These are phyloP conservation scores for Phoebastria nigripes DNA, from an alignment of 2,797 vertebrate species.

Conservation along the genomic window DNA sequence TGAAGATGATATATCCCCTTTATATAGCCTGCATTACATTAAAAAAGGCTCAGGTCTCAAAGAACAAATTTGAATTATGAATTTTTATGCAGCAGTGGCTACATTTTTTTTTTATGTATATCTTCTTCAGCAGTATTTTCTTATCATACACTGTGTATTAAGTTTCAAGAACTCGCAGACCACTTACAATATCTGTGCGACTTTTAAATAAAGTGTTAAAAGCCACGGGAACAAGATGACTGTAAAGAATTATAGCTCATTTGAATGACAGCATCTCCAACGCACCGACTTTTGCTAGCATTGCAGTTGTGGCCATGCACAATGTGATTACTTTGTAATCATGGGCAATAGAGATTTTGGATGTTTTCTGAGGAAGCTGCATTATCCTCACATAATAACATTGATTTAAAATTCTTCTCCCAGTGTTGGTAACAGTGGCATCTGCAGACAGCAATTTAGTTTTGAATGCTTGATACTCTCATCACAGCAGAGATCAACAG, in stretches of 20 bases:
- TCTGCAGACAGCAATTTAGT: slow-evolving; percentile 53
- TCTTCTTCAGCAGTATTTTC: not conserved
- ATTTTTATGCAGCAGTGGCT: not conserved
- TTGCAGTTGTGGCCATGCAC: slow-evolving; percentile 1
- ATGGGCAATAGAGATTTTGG: slow-evolving; percentile 14
- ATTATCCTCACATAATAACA: slow-evolving; percentile 51
- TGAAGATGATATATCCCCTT: not conserved
- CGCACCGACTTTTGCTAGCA: not conserved
- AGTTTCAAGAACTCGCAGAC: not conserved
- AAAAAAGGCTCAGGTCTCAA: not conserved
- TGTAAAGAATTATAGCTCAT: slow-evolving; percentile 35
- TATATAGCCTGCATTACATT: not conserved
- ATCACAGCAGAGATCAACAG: slow-evolving; percentile 36
- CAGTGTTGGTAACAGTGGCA: slow-evolving; percentile 30
- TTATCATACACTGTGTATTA: not conserved
- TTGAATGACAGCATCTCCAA: slow-evolving; percentile 15
- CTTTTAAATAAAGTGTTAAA: slow-evolving; percentile 36
- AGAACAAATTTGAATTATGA: slow-evolving; percentile 36
- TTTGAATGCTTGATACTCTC: slow-evolving; percentile 15
- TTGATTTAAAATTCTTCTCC: slow-evolving; percentile 58
- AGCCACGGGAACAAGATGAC: not conserved
- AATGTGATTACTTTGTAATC: slow-evolving; percentile 50
- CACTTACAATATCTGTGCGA: not conserved
- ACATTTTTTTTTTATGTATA: not conserved
- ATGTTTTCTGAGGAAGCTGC: slow-evolving; percentile 41